These are phyloP conservation scores for Meloidogyne floridensis DNA, from an alignment of 1,140 invertebrate species.

Conservation along the genomic window DNA sequence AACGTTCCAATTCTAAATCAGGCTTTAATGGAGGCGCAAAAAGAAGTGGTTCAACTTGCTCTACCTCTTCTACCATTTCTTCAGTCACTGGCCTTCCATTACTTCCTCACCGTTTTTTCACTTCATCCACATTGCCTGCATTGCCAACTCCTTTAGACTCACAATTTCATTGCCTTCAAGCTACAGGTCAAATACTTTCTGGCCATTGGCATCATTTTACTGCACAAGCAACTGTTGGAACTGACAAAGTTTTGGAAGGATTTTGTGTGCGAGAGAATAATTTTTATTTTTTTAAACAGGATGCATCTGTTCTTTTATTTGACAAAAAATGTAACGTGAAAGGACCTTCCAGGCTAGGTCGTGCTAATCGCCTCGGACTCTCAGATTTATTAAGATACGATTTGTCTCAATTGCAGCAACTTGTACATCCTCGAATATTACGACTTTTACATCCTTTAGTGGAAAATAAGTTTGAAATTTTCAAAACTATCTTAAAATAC, in stretches of 20 bases:
- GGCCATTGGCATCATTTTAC: constrained; percentile 31
- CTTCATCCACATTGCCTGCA: not conserved
- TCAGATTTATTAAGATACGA: constrained; percentile 65
- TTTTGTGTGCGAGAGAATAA: not conserved
- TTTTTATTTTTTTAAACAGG: not conserved
- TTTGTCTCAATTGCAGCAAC: constrained; percentile 57
- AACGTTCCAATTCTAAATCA: not conserved
- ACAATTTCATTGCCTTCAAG: constrained; percentile 17
- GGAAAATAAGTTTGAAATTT: constrained; percentile 66
- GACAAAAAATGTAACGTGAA: constrained; percentile 68
- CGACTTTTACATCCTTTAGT: constrained; percentile 66
- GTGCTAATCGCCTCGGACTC: constrained; percentile 65
- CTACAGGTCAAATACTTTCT: constrained; percentile 5
- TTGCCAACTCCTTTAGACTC: constrained; percentile 20
- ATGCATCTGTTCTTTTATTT: constrained; percentile 66
- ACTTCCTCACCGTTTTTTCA: constrained; percentile 6
- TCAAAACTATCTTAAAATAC: too few species aligned
- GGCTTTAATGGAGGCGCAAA: constrained; percentile 1
- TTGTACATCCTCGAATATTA: constrained; percentile 67
- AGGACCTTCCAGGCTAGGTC: constrained; percentile 50
- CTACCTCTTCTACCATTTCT: constrained; percentile 21
- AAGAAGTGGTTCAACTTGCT: constrained; percentile 26
- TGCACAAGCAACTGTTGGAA: constrained; percentile 25
- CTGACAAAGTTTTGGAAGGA: not conserved
- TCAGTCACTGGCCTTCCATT: not conserved